Conservation (phyloP, 2,113 vertebrate genomes). For the Chionis minor region DNA sequence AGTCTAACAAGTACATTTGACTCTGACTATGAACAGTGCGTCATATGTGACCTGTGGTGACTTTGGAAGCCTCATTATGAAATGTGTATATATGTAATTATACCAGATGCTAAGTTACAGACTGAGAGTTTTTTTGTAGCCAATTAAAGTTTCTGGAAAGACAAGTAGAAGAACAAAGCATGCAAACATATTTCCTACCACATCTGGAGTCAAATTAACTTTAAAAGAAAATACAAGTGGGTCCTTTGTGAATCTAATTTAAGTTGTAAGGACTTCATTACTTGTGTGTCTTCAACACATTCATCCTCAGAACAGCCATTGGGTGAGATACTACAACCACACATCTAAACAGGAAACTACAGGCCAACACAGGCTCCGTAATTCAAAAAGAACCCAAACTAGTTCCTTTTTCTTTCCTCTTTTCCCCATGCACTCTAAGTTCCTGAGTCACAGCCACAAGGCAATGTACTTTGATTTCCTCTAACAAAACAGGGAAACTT, state of each 20-base stretch:
- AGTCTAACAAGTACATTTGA: not conserved
- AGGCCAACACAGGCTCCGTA: not conserved
- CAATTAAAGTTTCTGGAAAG: not conserved
- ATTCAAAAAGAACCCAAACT: not conserved
- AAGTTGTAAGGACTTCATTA: not conserved
- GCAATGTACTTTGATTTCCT: not conserved
- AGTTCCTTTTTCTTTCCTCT: not conserved
- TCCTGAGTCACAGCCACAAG: not conserved
- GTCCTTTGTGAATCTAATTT: not conserved
- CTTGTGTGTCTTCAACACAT: not conserved
- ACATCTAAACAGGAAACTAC: not conserved
- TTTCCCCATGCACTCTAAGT: accelerated
- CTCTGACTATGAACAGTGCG: not conserved
- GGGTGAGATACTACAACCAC: not conserved
- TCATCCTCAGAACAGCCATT: not conserved
- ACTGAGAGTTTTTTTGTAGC: not conserved
- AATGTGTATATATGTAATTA: not conserved
- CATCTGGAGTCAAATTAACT: not conserved
- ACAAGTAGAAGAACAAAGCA: not conserved
- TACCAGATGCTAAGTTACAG: not conserved
- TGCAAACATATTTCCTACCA: not conserved
- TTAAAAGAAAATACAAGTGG: not conserved
- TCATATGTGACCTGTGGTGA: not conserved
- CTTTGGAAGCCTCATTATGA: not conserved
- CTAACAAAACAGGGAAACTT: not conserved